Evolutionary conservation across 2,888 invertebrate species (phyloP).

Genomic region (Phytoseiulus persimilis): DNA sequence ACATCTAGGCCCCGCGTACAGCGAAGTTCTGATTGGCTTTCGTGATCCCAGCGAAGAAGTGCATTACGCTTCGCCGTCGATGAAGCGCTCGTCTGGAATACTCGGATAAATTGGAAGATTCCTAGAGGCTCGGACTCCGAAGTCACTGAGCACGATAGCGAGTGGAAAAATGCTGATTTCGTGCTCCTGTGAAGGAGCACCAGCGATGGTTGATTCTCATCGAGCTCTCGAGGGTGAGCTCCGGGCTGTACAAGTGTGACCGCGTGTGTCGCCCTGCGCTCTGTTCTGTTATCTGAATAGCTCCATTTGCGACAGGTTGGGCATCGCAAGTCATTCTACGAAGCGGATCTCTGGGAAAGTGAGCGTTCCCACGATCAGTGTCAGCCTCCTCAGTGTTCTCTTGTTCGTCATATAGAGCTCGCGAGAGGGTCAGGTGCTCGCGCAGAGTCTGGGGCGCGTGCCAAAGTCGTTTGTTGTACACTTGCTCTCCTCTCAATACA

Average conservation of each 20-base stretch:
- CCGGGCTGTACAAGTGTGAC: not conserved
- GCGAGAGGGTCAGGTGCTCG: not conserved
- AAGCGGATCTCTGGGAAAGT: not conserved
- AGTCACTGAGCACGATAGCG: not conserved
- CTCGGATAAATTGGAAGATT: too few relatives aligned
- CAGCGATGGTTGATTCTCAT: not conserved
- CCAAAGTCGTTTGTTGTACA: constrained; percentile 5
- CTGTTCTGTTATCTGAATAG: not conserved
- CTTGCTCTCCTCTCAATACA: not conserved
- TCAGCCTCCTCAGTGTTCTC: not conserved
- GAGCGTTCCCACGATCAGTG: not conserved
- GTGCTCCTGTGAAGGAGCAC: not conserved
- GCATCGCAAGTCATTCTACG: not conserved
- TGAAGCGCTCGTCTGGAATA: too few relatives aligned
- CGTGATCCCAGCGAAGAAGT: too few relatives aligned
- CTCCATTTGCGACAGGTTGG: constrained; percentile 5
- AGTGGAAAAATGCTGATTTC: not conserved
- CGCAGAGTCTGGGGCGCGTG: not conserved
- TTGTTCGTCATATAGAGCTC: not conserved
- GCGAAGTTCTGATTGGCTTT: too few relatives aligned
- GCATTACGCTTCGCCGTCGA: too few relatives aligned
- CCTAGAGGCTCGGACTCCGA: too few relatives aligned
- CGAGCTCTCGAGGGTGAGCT: not conserved
- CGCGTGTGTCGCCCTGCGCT: not conserved
- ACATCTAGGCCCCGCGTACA: too few relatives aligned